Base-by-base conservation (phyloP, 2,113 vertebrate species). In the Mastomys natalensis region DNA sequence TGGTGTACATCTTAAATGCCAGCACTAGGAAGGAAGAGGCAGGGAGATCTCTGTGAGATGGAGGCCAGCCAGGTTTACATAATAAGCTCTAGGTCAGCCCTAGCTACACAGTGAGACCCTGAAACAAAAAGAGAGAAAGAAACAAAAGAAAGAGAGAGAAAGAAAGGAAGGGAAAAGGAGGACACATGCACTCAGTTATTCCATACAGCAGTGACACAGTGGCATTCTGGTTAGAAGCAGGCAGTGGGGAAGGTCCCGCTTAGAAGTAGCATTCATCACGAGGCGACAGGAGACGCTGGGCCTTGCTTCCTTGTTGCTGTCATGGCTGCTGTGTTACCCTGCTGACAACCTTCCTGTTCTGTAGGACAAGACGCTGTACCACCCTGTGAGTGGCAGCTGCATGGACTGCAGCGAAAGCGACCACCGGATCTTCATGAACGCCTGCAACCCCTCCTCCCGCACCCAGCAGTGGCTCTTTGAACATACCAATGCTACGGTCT, bases 381-480 rank as follows among this genome's bases (percentile, higher is more conserved):
- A 99, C 93, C 99, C 99, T 0, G 97, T 99, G 96, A 99, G 99
- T 78, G 98, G 99, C 98, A 99, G 99, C 97, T 99, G 99, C 95
- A 97, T 99, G 98, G 99, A 99, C 97, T 98, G 98, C 97, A 99
- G 97, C 45, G 98, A 98, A 21, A 98, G 98, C 0, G 99, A 99
- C 96, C 99, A 98, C 95, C 98, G 98, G 92, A 98, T 99, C 97
- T 99, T 99, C 98, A 99, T 99, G 99, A 99, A 97, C 76, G 96
- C 97, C 64, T 99, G 99, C 97, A 98, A 99, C 95, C 98, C 99
- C 2, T 97, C 98, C 5, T 99, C 99, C 31, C 98, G 95, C 68
- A 99, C 98, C 29, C 99, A 99, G 98, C 99, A 98, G 95, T 99
- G 99, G 99, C 98, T 99, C 94, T 99, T 99, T 96, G 99, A 99